Conservation (phyloP, 2,113 vertebrate genomes). For the Phainopepla nitens region DNA sequence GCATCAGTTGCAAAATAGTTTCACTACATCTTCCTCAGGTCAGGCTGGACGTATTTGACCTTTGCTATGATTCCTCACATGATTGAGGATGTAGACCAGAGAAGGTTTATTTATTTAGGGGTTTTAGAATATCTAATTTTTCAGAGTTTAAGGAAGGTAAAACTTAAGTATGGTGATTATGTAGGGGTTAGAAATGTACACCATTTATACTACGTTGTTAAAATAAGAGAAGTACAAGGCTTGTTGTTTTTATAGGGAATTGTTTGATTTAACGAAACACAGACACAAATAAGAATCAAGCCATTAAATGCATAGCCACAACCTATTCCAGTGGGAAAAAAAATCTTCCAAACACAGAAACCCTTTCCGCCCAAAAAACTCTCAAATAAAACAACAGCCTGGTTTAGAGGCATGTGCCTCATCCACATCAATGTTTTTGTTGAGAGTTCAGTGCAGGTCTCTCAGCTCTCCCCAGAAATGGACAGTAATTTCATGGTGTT, state of each 20-base stretch:
- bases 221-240: neutral
- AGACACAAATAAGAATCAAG: neutral
- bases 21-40: neutral
- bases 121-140: neutral
- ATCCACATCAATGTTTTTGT: neutral
- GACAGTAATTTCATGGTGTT: neutral
- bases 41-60: neutral
- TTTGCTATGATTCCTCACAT: neutral
- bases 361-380: neutral
- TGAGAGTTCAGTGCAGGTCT: neutral
- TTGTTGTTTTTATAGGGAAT: neutral
- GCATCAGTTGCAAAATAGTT: neutral
- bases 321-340: neutral
- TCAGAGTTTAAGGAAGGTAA: neutral
- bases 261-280: neutral
- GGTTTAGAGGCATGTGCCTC: neutral
- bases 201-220: neutral
- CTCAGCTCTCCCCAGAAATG: neutral
- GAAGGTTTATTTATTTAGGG: neutral
- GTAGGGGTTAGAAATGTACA: neutral
- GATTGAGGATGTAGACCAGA: neutral
- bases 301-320: neutral
- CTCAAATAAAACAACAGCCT: neutral
- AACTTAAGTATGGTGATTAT: neutral
- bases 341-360: neutral